Percentiles rank a stretch among this genome's conserved stretches.
phyloP scores from a whole-genome alignment of 2,797 vertebrate species.

The Oreochromis mossambicus region DNA sequence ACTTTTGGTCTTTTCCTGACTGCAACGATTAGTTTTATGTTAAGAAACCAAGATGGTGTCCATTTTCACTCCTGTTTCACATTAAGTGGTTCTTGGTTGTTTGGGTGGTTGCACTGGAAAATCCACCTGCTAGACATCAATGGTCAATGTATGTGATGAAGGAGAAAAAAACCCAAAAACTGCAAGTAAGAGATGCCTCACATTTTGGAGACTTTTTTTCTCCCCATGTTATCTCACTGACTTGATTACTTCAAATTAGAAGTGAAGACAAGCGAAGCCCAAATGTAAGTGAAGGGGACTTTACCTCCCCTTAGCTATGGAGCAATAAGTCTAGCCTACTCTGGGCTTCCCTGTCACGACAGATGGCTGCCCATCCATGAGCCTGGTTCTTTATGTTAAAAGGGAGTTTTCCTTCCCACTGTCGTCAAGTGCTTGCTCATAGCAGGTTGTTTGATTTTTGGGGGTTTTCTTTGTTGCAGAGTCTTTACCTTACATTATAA shows the following conservation, averaged over 20 bases:
- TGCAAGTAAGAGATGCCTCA: neutral
- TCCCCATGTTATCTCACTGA: neutral
- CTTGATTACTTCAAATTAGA: neutral
- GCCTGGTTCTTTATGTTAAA: neutral
- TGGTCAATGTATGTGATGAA: neutral
- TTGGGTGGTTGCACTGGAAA: neutral
- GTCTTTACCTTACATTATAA: neutral
- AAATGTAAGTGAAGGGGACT: neutral
- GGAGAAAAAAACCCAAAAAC: neutral
- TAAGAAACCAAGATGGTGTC: neutral
- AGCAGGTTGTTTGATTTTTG: neutral
- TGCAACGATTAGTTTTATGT: neutral
- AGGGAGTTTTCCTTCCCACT: neutral
- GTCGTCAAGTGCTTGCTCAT: neutral
- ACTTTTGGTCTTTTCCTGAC: neutral
- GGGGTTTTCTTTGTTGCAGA: neutral
- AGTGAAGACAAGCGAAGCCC: neutral
- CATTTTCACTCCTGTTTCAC: neutral
- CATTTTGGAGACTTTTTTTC: neutral
- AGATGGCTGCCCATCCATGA: neutral
- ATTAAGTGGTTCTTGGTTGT: neutral
- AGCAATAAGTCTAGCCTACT: neutral
- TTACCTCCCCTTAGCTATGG: neutral
- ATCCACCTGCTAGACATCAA: neutral
- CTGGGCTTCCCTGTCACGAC: neutral